phyloP scores from a whole-genome alignment of 2,113 vertebrate genomes.

The Euleptes europaea region DNA sequence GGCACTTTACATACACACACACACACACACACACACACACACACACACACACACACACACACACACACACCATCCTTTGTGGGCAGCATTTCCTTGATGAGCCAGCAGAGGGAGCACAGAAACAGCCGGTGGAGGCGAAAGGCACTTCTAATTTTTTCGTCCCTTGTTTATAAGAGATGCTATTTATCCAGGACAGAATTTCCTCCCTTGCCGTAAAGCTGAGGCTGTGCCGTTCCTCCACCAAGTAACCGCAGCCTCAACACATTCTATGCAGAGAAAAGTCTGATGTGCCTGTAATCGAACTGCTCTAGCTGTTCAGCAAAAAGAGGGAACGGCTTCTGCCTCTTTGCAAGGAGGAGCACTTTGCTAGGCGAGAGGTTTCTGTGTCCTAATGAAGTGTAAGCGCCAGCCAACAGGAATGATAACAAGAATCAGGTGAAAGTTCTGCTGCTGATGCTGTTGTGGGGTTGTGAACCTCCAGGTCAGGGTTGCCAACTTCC shows the following conservation, averaged over 20 bases:
- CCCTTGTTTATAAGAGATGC: rapidly evolving
- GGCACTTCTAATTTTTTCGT: not conserved
- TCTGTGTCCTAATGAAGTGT: not conserved
- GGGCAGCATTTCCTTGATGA: rapidly evolving
- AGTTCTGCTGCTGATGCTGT: no score
- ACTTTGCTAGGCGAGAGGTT: not conserved
- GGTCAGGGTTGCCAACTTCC: no score
- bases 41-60: no score
- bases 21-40: no score
- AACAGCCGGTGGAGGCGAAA: not conserved
- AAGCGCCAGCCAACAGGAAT: no score
- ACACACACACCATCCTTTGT: no score
- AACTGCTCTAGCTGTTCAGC: not conserved
- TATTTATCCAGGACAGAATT: not conserved
- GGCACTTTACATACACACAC: no score
- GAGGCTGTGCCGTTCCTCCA: not conserved
- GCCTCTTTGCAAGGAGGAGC: not conserved
- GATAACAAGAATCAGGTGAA: no score
- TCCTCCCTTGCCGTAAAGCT: not conserved
- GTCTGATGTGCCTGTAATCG: not conserved
- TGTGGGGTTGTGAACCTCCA: no score
- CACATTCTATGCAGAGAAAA: not conserved
- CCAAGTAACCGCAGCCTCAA: not conserved
- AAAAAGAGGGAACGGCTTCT: not conserved
- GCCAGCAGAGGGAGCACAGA: constrained; percentile 54